Percentiles rank a stretch among this genome's conserved stretches.
Evolutionary conservation across 2,797 vertebrate genomes (phyloP).

Genomic region (Catostomus latipinnis): DNA sequence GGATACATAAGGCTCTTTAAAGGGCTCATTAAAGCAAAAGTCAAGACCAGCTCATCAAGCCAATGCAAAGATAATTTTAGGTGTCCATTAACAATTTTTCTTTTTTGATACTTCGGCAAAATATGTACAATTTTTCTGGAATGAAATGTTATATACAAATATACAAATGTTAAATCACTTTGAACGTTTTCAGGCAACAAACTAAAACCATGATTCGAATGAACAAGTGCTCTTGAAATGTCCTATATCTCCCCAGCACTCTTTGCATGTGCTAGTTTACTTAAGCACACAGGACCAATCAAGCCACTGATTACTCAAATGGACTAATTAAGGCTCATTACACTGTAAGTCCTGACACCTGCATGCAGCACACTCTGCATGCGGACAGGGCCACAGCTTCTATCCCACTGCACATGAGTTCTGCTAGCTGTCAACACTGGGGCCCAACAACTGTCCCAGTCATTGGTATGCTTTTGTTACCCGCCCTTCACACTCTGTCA

Average conservation of each 20-base stretch:
- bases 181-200: background rate
- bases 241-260: constrained; percentile 48
- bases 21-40: constrained; percentile 10
- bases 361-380: constrained; percentile 60
- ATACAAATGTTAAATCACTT: background rate
- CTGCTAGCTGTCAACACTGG: constrained; percentile 43
- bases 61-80: background rate
- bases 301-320: constrained; percentile 65
- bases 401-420: constrained; percentile 13
- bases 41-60: background rate
- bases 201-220: constrained; percentile 38
- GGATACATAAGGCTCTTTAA: constrained; percentile 33
- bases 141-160: too few species aligned
- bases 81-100: background rate
- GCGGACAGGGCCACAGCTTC: constrained; percentile 49
- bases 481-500: constrained; percentile 57
- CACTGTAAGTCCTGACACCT: constrained; percentile 64
- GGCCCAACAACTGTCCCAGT: constrained; percentile 43
- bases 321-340: constrained; percentile 67
- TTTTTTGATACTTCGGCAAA: background rate
- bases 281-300: constrained; percentile 66
- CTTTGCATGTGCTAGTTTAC: constrained; percentile 59
- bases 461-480: constrained; percentile 53
- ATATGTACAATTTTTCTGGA: background rate
- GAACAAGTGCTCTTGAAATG: constrained; percentile 44